Evolutionary conservation across 1,140 invertebrate genomes (phyloP).

Genomic region (Drosophila kohkoa): DNA sequence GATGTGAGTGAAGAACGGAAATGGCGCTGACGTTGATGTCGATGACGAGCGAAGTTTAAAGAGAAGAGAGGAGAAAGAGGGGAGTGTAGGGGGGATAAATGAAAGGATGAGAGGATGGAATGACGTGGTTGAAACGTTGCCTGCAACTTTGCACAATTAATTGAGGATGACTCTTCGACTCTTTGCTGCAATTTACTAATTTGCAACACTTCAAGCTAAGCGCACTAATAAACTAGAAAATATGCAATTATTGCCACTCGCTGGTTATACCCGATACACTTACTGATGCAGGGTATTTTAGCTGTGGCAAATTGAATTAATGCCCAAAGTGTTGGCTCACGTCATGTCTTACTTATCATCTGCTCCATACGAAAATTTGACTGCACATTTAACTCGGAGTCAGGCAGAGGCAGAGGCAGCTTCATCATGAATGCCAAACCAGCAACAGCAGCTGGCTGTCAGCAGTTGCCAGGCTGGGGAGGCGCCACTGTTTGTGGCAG

Average conservation of each 20-base stretch:
- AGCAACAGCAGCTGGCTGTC: not conserved
- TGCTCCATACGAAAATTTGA: slow-evolving; percentile 33
- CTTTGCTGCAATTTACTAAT: not conserved
- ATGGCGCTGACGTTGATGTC: slow-evolving; percentile 43
- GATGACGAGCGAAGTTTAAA: slow-evolving; percentile 25
- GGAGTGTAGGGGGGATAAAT: not conserved
- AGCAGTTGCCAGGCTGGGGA: not conserved
- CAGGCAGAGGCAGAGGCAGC: not conserved
- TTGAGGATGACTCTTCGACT: not conserved
- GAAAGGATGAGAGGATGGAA: slow-evolving; percentile 22
- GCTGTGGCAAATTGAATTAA: slow-evolving; percentile 39
- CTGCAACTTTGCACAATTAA: not conserved
- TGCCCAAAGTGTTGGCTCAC: slow-evolving; percentile 11
- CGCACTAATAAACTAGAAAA: not conserved
- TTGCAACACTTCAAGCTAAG: not conserved
- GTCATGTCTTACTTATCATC: slow-evolving; percentile 37
- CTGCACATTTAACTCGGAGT: slow-evolving; percentile 32
- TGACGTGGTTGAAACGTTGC: slow-evolving; percentile 1
- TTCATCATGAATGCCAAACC: slow-evolving; percentile 11
- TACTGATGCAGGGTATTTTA: not conserved
- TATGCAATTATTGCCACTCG: not conserved
- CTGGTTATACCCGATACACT: not conserved
- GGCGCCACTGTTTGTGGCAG: not conserved
- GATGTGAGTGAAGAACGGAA: slow-evolving; percentile 66
- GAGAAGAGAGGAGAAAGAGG: not conserved